phyloP scores from a whole-genome alignment of 2,888 invertebrate species.

The Drosophila kokeensis region DNA sequence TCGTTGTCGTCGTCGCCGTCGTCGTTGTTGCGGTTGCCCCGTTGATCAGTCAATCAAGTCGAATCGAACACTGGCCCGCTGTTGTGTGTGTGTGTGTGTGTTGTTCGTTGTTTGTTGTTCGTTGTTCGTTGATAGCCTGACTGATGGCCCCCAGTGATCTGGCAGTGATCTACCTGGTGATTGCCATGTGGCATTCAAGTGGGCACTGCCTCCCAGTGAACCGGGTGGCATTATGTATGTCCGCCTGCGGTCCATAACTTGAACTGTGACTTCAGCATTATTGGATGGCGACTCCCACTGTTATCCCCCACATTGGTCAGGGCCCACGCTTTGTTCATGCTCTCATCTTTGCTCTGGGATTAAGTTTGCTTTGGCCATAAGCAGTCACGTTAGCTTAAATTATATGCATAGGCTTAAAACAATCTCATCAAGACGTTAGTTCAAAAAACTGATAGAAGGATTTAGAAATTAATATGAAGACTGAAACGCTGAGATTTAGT shows the following conservation, averaged over 20 bases:
- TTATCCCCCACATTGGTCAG: conserved; percentile 6
- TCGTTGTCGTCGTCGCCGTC: conserved; percentile 9
- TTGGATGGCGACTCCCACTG: conserved; percentile 28
- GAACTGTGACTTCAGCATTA: conserved; percentile 54
- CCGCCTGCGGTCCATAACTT: conserved; percentile 32
- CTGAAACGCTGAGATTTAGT: not conserved
- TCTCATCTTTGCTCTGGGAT: not conserved
- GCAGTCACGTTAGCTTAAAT: conserved; percentile 45
- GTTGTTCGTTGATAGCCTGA: conserved; percentile 25
- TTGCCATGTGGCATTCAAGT: conserved; percentile 39
- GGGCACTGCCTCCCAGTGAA: conserved; percentile 34
- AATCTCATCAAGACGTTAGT: not conserved
- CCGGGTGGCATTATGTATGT: conserved; percentile 10
- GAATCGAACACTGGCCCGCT: conserved; percentile 14
- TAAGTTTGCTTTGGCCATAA: conserved; percentile 1
- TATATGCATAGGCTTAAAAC: conserved; percentile 17
- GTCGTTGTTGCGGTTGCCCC: conserved; percentile 27
- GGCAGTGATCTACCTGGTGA: conserved; percentile 38
- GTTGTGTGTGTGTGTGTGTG: conserved; percentile 2
- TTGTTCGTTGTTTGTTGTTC: conserved; percentile 14
- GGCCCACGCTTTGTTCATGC: conserved; percentile 31
- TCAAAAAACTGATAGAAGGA: not conserved
- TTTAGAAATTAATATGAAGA: not conserved
- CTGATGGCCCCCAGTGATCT: conserved; percentile 55
- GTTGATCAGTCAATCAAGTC: conserved; percentile 74